Evolutionary conservation across 2,888 invertebrate species (phyloP).

Genomic region (Drosophila subquinaria): DNA sequence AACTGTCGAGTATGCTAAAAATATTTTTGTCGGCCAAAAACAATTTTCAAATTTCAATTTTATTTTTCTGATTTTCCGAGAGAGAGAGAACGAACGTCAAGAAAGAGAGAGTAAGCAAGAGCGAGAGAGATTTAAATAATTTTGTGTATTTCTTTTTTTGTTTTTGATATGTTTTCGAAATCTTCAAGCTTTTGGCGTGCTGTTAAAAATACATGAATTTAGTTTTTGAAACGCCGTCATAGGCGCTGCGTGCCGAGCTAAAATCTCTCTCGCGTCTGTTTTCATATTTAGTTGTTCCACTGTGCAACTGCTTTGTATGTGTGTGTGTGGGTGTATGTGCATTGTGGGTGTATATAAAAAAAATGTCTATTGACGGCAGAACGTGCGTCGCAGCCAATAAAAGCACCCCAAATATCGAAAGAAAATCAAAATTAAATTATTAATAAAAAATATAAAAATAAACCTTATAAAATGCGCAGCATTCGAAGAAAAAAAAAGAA

Average conservation of each 20-base stretch:
- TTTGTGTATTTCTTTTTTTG: constrained; percentile 16
- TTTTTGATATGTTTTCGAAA: constrained; percentile 48
- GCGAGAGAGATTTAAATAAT: constrained; percentile 8
- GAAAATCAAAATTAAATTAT: constrained; percentile 12
- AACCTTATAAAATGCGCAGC: constrained; percentile 50
- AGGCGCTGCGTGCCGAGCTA: constrained; percentile 71
- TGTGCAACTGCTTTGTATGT: constrained; percentile 31
- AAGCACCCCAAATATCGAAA: constrained; percentile 28
- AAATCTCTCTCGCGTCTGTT: constrained; percentile 34
- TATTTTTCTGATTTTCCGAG: constrained; percentile 51
- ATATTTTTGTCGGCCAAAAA: constrained; percentile 75
- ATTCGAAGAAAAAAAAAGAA: constrained; percentile 6
- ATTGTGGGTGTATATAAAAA: constrained; percentile 54
- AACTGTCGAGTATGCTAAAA: constrained; percentile 64
- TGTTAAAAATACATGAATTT: constrained; percentile 77
- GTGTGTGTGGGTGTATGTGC: constrained; percentile 25
- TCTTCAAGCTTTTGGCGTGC: constrained; percentile 67
- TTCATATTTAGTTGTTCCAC: constrained; percentile 39
- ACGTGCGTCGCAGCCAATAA: constrained; percentile 44
- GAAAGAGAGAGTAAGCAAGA: constrained; percentile 30
- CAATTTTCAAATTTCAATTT: constrained; percentile 75
- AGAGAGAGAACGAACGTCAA: constrained; percentile 15
- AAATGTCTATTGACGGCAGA: constrained; percentile 41
- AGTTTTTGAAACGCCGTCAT: constrained; percentile 80
- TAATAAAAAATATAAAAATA: constrained; percentile 33